Evolutionary conservation across 2,113 vertebrate species (phyloP).

Genomic region (Sarotherodon lohbergeri): DNA sequence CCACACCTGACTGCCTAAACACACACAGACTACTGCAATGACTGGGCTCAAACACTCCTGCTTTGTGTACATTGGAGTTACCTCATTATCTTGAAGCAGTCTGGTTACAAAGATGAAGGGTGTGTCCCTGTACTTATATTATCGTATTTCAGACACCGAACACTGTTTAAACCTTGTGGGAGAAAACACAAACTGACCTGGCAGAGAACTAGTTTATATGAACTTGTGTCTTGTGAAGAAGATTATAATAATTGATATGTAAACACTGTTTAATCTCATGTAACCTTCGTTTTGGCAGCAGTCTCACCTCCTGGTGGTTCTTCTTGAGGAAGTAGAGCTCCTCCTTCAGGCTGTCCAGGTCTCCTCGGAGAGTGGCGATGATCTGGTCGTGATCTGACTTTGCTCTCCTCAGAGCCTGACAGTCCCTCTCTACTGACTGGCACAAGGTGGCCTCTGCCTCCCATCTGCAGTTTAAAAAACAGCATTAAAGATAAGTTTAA

Average conservation of each 20-base stretch:
- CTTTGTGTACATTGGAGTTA: conserved; percentile 5
- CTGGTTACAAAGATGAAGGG: conserved; percentile 17
- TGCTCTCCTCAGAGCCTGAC: conserved; percentile 78
- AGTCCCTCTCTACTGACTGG: conserved; percentile 86
- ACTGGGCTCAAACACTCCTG: not conserved
- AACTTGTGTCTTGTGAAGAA: not conserved
- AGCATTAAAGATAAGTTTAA: not conserved
- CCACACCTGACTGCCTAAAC: conserved; percentile 59
- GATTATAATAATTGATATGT: not conserved
- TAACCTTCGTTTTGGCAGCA: not conserved
- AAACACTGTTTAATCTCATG: not conserved
- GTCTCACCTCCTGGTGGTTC: conserved; percentile 84
- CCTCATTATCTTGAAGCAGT: not conserved
- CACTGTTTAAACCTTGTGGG: not conserved
- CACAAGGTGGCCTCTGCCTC: conserved; percentile 77
- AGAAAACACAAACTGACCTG: not conserved
- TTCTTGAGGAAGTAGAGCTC: conserved; percentile 87
- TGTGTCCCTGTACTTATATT: conserved; percentile 15
- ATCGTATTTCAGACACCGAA: conserved; percentile 31
- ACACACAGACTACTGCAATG: not conserved
- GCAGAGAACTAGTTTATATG: not conserved
- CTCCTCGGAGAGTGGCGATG: conserved; percentile 77
- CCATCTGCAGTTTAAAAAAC: conserved; percentile 62
- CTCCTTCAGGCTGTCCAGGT: conserved; percentile 85
- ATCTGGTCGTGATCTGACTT: conserved; percentile 83